phyloP scores from a whole-genome alignment of 1,140 invertebrate species.

The Thaumetopoea pityocampa region DNA sequence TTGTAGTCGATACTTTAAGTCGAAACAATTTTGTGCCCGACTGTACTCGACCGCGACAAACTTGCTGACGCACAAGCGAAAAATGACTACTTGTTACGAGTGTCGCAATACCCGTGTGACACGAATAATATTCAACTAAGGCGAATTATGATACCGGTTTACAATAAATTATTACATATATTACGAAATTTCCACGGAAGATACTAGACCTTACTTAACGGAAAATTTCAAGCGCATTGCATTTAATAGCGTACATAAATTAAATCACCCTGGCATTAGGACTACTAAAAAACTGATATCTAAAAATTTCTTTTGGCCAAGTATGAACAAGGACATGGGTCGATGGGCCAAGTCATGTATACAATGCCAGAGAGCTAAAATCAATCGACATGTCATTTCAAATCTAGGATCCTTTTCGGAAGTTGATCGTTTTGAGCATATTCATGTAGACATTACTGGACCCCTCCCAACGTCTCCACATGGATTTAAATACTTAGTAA shows the following conservation, averaged over 20 bases:
- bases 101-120: no score
- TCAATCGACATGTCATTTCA: not conserved
- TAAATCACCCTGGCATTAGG: not conserved
- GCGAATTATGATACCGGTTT: no score
- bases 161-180: not conserved
- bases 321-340: no score
- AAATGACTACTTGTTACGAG: no score
- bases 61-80: no score
- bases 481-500: no score
- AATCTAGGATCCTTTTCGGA: not conserved
- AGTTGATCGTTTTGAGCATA: slow-evolving; percentile 2
- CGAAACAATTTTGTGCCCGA: slow-evolving; percentile 1
- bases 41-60: not conserved
- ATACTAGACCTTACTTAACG: slow-evolving; percentile 5
- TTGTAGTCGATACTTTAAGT: no score
- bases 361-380: no score
- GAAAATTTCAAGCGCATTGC: not conserved
- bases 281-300: not conserved
- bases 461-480: not conserved
- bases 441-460: slow-evolving; percentile 3
- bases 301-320: no score
- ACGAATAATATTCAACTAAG: no score
- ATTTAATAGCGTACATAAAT: not conserved
- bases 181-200: not conserved
- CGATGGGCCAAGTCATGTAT: no score